phyloP scores from a whole-genome alignment of 2,888 invertebrate genomes.

The Achlya flavicornis region DNA sequence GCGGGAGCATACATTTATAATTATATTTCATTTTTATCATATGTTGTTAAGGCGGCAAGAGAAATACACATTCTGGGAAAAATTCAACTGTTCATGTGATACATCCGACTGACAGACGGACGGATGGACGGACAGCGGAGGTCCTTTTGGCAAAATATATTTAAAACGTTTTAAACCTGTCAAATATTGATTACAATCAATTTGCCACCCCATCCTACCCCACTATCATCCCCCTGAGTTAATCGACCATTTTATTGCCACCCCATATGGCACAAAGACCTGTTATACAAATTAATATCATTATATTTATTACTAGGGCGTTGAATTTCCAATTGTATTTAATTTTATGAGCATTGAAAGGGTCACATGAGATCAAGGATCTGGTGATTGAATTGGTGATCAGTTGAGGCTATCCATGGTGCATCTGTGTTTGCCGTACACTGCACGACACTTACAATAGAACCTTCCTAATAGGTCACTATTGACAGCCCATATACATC shows the following conservation, averaged over 20 bases:
- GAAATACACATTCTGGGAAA: too few relatives aligned
- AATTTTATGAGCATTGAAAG: neutral
- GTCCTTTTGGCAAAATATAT: neutral
- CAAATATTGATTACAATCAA: conserved; percentile 25
- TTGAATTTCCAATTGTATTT: neutral
- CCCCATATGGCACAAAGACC: conserved; percentile 10
- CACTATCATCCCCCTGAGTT: neutral
- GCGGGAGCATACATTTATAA: too few relatives aligned
- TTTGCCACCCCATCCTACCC: conserved; percentile 31
- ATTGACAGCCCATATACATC: too few relatives aligned
- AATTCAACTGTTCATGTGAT: too few relatives aligned
- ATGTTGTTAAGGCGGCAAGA: too few relatives aligned
- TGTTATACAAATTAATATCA: conserved; percentile 11
- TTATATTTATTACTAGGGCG: conserved; percentile 12
- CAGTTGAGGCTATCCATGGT: too few relatives aligned
- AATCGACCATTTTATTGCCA: conserved; percentile 6
- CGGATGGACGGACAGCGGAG: too few relatives aligned
- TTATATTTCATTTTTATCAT: too few relatives aligned
- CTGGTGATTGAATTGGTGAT: neutral
- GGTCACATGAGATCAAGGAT: neutral
- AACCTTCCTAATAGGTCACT: too few relatives aligned
- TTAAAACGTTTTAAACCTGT: neutral
- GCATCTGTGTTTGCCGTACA: too few relatives aligned
- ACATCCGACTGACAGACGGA: too few relatives aligned
- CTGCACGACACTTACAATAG: too few relatives aligned